A percentile compares a stretch with the other conserved stretches of the same genome.
phyloP scores from a whole-genome alignment of 92 coral and sea anemone species.

The Anthopleura xanthogrammica region DNA sequence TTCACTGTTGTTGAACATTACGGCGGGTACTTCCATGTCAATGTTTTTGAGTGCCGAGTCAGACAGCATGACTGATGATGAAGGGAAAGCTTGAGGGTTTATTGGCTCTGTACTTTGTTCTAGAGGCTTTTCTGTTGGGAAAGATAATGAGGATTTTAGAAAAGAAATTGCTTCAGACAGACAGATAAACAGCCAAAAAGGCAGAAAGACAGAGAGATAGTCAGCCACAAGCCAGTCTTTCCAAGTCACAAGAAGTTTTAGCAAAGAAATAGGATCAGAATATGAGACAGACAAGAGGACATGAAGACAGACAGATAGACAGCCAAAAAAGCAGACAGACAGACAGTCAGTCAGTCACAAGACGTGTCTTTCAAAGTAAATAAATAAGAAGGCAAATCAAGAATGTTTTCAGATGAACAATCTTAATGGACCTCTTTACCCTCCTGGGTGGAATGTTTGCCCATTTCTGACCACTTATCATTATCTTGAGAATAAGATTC shows the following conservation, averaged over 20 bases:
- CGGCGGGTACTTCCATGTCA: constrained; percentile 68
- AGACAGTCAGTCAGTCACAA: not conserved
- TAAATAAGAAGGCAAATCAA: too few relatives aligned
- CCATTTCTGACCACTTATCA: too few relatives aligned
- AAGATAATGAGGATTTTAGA: not conserved
- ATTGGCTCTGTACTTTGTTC: constrained; percentile 6
- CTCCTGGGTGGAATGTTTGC: too few relatives aligned
- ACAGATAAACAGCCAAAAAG: not conserved
- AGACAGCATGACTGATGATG: constrained; percentile 38
- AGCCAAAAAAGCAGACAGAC: not conserved
- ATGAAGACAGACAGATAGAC: not conserved
- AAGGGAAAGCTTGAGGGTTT: constrained; percentile 32
- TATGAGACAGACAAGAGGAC: too few relatives aligned
- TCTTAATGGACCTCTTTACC: too few relatives aligned
- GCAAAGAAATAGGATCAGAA: too few relatives aligned
- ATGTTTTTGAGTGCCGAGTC: constrained; percentile 75
- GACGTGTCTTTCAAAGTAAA: too few relatives aligned
- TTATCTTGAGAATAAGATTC: too few relatives aligned
- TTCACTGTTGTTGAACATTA: constrained; percentile 63
- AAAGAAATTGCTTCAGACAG: not conserved
- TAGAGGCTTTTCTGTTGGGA: not conserved
- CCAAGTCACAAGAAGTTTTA: too few relatives aligned
- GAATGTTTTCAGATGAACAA: too few relatives aligned
- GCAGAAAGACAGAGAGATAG: not conserved
- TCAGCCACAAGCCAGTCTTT: too few relatives aligned